Evolutionary conservation across 2,113 vertebrate genomes (phyloP).

Genomic region (Eulacestoma nigropectus): DNA sequence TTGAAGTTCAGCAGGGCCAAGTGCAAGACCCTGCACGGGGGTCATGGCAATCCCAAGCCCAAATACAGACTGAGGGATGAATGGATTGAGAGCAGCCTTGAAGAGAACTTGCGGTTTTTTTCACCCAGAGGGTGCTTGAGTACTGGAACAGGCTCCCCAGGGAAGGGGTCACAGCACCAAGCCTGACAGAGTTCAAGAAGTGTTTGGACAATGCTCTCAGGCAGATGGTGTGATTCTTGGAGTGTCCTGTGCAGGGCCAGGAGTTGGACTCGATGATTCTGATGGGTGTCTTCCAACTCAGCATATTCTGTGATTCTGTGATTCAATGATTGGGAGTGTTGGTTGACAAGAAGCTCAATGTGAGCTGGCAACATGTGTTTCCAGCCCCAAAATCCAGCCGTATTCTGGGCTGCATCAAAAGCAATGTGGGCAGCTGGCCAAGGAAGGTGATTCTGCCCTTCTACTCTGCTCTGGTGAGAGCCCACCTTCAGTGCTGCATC

Average conservation of each 20-base stretch:
- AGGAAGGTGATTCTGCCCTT: not conserved
- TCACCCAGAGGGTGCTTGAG: not conserved
- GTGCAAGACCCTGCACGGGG: rapidly evolving
- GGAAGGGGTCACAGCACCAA: not conserved
- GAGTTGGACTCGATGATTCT: not conserved
- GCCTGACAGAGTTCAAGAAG: not conserved
- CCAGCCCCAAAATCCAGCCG: not conserved
- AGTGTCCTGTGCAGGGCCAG: not conserved
- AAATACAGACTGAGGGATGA: not conserved
- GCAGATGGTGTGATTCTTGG: not conserved
- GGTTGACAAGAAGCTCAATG: not conserved
- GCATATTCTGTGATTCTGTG: not conserved
- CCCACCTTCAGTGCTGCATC: not conserved
- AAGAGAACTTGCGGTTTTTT: not conserved
- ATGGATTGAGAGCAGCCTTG: not conserved
- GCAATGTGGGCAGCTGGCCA: not conserved
- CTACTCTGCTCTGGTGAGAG: not conserved
- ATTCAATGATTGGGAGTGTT: not conserved
- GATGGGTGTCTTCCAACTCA: not conserved
- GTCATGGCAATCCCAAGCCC: not conserved
- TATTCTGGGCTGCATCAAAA: not conserved
- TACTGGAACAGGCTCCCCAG: not conserved
- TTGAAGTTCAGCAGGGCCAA: not conserved
- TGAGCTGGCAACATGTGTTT: rapidly evolving
- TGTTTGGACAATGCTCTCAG: not conserved